phyloP scores from a whole-genome alignment of 2,113 vertebrate species.

The Passer montanus region DNA sequence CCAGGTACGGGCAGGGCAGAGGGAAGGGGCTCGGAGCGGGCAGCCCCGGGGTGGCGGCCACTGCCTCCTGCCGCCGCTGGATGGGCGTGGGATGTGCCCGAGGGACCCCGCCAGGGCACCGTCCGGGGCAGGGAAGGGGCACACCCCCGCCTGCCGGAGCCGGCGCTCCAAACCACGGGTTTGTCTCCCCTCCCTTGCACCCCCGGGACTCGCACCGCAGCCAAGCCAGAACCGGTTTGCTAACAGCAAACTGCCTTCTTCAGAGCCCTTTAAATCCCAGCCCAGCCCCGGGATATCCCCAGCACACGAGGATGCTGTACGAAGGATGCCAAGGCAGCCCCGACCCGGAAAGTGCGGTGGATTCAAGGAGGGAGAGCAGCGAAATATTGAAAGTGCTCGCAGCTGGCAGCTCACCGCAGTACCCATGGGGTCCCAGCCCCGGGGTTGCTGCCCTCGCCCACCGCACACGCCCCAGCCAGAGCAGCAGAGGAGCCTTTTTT shows the following conservation, averaged over 20 bases:
- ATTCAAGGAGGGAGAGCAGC: not conserved
- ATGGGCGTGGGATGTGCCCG: not conserved
- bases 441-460: not conserved
- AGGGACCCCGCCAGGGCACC: not conserved
- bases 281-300: too few species aligned
- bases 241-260: not conserved
- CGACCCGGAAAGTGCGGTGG: too few species aligned
- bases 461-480: accelerated
- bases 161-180: not conserved
- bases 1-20: not conserved
- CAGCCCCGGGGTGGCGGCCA: not conserved
- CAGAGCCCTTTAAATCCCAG: not conserved
- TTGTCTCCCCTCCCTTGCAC: not conserved
- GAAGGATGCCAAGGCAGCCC: not conserved
- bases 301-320: not conserved
- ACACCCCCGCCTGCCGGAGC: not conserved
- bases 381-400: not conserved
- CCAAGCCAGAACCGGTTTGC: not conserved
- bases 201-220: too few species aligned
- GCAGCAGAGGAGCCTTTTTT: not conserved
- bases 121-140: not conserved
- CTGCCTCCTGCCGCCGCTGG: not conserved
- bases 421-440: not conserved
- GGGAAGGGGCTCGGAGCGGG: too few species aligned
- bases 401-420: not conserved